phyloP scores from a whole-genome alignment of 2,797 vertebrate species.

The Gila robusta region DNA sequence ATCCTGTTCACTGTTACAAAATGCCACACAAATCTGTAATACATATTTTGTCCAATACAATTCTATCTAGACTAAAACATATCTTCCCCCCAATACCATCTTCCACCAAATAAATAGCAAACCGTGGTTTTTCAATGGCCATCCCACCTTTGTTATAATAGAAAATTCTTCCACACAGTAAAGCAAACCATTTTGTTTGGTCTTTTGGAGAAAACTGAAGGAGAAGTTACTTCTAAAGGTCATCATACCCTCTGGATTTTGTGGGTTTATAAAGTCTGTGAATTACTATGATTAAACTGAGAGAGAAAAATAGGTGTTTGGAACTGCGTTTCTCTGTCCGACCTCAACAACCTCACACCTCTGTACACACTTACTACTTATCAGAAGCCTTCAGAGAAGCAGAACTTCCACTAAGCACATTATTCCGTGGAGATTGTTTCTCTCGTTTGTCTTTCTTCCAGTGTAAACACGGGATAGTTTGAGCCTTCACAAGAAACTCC shows the following conservation, averaged over 20 bases:
- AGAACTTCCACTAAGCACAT: slow-evolving; percentile 31
- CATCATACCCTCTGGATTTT: neutral
- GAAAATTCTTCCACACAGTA: neutral
- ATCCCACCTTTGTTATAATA: neutral
- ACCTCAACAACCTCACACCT: neutral
- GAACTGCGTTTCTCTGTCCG: neutral
- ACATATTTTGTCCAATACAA: neutral
- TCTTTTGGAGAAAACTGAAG: neutral
- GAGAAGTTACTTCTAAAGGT: neutral
- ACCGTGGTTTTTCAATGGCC: neutral
- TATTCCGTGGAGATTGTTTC: slow-evolving; percentile 8
- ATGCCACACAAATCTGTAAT: neutral
- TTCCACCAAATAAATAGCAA: neutral
- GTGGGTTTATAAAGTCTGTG: neutral
- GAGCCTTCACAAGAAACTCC: slow-evolving; percentile 26
- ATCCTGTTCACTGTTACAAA: neutral
- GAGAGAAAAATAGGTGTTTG: neutral
- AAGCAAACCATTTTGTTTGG: neutral
- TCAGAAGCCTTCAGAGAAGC: slow-evolving; percentile 15
- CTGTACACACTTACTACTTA: neutral
- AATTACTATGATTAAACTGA: slow-evolving; percentile 10
- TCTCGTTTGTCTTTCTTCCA: neutral
- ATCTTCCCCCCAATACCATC: neutral
- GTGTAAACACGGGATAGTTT: slow-evolving; percentile 10
- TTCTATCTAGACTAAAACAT: neutral